A percentile compares a stretch with the other conserved stretches of the same genome.
phyloP scores from a whole-genome alignment of 2,113 vertebrate species.

The Phylloscopus trochilus region DNA sequence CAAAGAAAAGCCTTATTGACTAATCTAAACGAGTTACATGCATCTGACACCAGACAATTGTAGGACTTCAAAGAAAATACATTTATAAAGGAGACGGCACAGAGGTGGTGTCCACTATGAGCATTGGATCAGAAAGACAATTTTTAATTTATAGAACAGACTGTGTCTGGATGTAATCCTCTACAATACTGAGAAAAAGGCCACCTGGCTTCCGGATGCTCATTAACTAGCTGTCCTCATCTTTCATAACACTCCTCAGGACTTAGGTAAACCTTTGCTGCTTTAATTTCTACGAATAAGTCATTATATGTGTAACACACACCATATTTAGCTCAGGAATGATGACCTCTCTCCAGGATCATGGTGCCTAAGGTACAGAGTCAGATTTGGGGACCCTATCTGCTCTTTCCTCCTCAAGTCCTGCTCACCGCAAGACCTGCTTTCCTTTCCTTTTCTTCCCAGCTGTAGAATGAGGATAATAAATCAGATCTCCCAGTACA shows the following conservation, averaged over 20 bases:
- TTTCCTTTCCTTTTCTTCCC: background rate
- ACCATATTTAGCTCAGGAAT: background rate
- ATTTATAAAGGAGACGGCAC: background rate
- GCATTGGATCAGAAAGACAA: background rate
- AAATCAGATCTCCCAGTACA: background rate
- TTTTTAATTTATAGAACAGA: background rate
- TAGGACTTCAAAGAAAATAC: background rate
- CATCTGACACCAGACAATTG: background rate
- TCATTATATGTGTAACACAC: accelerated
- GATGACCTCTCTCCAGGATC: background rate
- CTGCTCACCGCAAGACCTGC: accelerated
- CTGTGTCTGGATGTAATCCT: background rate
- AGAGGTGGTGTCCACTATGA: background rate
- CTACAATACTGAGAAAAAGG: background rate
- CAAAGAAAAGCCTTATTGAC: background rate
- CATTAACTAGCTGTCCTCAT: background rate
- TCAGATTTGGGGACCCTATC: background rate
- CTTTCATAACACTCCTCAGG: background rate
- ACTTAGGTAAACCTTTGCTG: background rate
- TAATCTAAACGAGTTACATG: background rate
- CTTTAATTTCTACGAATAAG: background rate
- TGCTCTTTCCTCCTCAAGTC: background rate
- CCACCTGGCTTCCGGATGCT: background rate
- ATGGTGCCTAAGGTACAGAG: background rate
- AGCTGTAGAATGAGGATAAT: background rate